Evolutionary conservation across 2,888 invertebrate genomes (phyloP), one percentile per base, ranked within the genome.

Genomic region (Tinea semifulvella): DNA sequence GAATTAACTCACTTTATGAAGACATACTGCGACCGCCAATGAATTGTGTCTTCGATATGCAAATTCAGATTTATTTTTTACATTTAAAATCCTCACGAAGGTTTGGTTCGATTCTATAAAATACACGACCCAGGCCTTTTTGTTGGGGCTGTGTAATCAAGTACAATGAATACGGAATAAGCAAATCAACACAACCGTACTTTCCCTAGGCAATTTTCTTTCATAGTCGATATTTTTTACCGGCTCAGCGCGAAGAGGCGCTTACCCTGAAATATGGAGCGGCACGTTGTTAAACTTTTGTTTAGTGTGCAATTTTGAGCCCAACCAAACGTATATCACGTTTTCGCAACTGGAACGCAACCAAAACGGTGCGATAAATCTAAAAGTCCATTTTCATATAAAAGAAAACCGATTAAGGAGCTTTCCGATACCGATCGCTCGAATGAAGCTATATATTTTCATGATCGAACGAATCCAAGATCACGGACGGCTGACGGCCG

Each of bases 341-440:
- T 63, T 68, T 60, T 61, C 63, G 65, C 63, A 63, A 66, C 65
- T 62, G 59, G 61, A 68, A 64, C 68, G 67, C 62, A 72, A 71
- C 75, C 67, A 68, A 72, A 76, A 72, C 63, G 68, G 65, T 62
- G 60, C 62, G 68, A 77, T 80, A 80, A 79, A 79, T 77, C 74
- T 71, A 57, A 71, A 71, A 77, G 76, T 74, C 76, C 62, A 74
- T 79, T 77, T 77, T 77, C 73, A 75, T 79, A 75, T 74, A 76
- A 75, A 77, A 75, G 76, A 77, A 79, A 80, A 76, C 69, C 77
- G 79, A 79, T 80, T 79, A 79, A 77, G 74, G 71, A 69, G 77
- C 71, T 75, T 75, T 73, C 60, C 68, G 79, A 79, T 79, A 77
- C 72, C 64, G 71, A 79, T 80, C 75, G 68, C 62, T 69, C 60